Evolutionary conservation across 2,888 invertebrate genomes (phyloP).

Genomic region (Chironomus riparius): DNA sequence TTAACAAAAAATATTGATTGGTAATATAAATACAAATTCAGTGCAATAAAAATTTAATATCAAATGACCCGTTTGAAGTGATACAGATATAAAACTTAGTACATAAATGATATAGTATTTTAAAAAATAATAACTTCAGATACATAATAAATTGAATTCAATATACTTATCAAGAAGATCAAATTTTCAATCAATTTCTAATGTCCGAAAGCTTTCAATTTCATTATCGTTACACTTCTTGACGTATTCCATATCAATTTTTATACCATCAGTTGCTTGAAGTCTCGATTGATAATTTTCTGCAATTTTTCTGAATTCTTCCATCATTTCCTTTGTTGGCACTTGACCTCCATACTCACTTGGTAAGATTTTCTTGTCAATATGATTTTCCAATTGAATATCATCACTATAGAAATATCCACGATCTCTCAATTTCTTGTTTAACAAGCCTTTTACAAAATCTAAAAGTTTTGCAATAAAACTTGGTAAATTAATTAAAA

Average conservation of each 20-base stretch:
- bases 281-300: background rate
- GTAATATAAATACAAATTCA: too few species aligned
- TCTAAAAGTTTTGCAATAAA: slow-evolving; percentile 4
- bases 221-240: background rate
- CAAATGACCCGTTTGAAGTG: too few species aligned
- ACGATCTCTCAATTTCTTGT: slow-evolving; percentile 1
- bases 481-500: slow-evolving; percentile 1
- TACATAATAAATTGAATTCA: too few species aligned
- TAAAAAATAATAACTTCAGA: too few species aligned
- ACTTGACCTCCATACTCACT: slow-evolving; percentile 7
- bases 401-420: background rate
- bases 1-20: too few species aligned
- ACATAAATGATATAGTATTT: too few species aligned
- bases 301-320: slow-evolving; percentile 5
- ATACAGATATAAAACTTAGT: too few species aligned
- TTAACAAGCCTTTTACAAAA: background rate
- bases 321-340: slow-evolving; percentile 12
- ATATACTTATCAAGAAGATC: too few species aligned
- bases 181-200: slow-evolving; percentile 15
- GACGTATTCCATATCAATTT: background rate
- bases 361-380: slow-evolving; percentile 8
- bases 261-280: background rate
- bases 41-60: too few species aligned
- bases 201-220: slow-evolving; percentile 6
- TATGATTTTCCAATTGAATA: background rate